phyloP scores from a whole-genome alignment of 2,888 invertebrate genomes.

The Tachina lurida region DNA sequence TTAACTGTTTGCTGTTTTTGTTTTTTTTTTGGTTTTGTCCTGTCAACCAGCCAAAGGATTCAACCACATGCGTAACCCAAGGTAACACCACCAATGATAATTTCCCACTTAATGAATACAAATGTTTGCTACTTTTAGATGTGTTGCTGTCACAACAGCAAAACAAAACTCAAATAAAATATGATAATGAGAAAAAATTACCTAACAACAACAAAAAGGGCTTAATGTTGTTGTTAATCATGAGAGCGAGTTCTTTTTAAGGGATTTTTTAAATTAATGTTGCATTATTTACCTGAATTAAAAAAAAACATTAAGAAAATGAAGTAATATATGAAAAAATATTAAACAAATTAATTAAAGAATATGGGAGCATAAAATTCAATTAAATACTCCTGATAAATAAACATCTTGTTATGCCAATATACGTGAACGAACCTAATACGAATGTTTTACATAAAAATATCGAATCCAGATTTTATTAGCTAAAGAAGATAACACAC shows the following conservation, averaged over 20 bases:
- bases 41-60: slow-evolving; percentile 27
- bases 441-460: no score
- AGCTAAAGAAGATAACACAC: no score
- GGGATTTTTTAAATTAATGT: slow-evolving; percentile 33
- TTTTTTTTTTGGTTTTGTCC: background rate
- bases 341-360: slow-evolving; percentile 12
- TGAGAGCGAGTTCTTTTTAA: slow-evolving; percentile 21
- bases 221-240: slow-evolving; percentile 56
- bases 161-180: background rate
- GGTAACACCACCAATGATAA: slow-evolving; percentile 51
- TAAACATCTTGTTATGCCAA: no score
- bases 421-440: no score
- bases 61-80: slow-evolving; percentile 58
- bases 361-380: slow-evolving; percentile 7
- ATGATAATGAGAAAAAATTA: background rate
- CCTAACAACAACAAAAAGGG: slow-evolving; percentile 2
- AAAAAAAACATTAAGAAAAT: background rate
- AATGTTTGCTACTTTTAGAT: slow-evolving; percentile 48
- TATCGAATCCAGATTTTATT: no score
- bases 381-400: background rate
- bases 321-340: background rate
- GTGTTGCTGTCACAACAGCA: background rate
- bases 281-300: slow-evolving; percentile 15
- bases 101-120: slow-evolving; percentile 64
- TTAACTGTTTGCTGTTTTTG: background rate